These are phyloP conservation scores for Coleophora flavipennella DNA, from an alignment of 2,888 invertebrate species.

Conservation along the genomic window DNA sequence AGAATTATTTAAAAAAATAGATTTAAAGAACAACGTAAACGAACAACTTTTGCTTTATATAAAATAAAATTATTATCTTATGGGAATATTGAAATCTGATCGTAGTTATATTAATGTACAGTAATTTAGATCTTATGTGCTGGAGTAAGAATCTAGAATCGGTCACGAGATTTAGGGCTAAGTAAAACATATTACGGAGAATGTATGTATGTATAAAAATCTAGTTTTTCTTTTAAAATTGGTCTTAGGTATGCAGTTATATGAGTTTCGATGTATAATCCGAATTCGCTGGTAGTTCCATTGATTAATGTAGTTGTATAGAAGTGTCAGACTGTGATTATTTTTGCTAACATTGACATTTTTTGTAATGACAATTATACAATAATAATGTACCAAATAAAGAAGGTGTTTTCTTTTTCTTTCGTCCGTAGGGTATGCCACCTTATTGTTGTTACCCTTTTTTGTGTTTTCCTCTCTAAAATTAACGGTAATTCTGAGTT, in stretches of 20 bases:
- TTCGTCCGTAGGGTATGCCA: too few species aligned
- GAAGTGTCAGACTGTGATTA: constrained; percentile 71
- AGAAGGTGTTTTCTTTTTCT: constrained; percentile 14
- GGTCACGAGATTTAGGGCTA: constrained; percentile 15
- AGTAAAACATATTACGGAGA: constrained; percentile 16
- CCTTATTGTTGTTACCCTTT: too few species aligned
- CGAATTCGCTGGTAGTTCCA: constrained; percentile 14
- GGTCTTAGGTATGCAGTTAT: constrained; percentile 1
- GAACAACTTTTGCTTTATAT: too few species aligned
- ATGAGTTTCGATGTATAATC: constrained; percentile 1
- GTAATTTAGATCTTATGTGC: constrained; percentile 24
- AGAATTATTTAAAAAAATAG: too few species aligned
- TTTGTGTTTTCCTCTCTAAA: too few species aligned
- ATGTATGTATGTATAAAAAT: constrained; percentile 20
- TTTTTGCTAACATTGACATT: constrained; percentile 72
- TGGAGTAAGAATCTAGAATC: constrained; percentile 13
- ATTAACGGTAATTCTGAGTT: too few species aligned
- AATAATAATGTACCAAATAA: constrained; percentile 66
- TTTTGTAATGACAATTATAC: constrained; percentile 69
- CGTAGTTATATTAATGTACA: constrained; percentile 25
- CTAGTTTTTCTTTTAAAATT: constrained; percentile 14
- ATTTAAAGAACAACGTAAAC: too few species aligned
- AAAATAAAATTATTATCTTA: constrained; percentile 1
- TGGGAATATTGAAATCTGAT: constrained; percentile 4
- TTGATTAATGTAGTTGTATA: constrained; percentile 23